phyloP scores from a whole-genome alignment of 2,797 vertebrate species.

The Sphenopsis melanotis region DNA sequence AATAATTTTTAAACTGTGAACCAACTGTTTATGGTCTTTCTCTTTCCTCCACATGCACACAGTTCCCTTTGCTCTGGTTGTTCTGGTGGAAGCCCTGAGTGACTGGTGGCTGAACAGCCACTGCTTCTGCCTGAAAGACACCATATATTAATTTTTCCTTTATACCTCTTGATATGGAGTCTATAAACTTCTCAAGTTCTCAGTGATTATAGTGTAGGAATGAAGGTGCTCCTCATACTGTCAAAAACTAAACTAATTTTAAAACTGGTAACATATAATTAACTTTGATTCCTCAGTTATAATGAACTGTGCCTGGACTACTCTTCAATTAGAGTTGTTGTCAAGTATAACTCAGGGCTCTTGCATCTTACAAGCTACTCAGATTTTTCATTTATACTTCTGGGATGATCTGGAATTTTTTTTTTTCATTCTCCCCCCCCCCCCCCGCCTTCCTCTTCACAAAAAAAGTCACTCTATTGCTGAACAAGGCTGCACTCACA shows the following conservation, averaged over 20 bases:
- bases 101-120: neutral
- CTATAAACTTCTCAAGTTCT: neutral
- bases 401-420: accelerated
- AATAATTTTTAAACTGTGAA: neutral
- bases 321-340: neutral
- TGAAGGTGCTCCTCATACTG: neutral
- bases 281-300: neutral
- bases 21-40: neutral
- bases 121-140: neutral
- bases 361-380: neutral
- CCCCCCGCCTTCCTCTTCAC: neutral
- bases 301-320: neutral
- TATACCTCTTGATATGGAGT: neutral
- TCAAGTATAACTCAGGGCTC: neutral
- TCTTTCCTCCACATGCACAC: accelerated
- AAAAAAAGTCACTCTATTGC: neutral
- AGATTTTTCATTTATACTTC: neutral
- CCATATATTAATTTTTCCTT: neutral
- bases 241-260: neutral
- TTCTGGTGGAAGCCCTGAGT: neutral
- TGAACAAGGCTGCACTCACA: neutral
- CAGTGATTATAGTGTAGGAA: neutral
- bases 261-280: neutral
- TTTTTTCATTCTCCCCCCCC: neutral
- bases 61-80: accelerated